phyloP scores from a whole-genome alignment of 2,797 vertebrate genomes.

The Spinus pinus region DNA sequence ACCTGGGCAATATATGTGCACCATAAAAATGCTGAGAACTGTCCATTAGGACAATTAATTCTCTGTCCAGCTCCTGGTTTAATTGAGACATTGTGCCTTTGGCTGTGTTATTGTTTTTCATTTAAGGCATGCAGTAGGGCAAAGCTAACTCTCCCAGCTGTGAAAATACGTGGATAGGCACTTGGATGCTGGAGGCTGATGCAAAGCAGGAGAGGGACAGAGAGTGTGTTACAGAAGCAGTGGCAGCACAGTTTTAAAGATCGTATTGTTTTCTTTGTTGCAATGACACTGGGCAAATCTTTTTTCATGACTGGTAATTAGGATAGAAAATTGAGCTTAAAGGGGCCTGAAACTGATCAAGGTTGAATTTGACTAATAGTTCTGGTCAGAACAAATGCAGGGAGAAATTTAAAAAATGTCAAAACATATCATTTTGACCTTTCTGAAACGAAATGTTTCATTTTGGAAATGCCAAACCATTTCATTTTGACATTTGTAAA shows the following conservation, averaged over 20 bases:
- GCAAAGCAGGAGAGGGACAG: neutral
- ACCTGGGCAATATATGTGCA: neutral
- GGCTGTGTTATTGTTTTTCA: neutral
- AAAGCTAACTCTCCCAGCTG: neutral
- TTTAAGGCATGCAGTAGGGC: neutral
- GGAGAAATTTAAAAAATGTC: slow-evolving; percentile 38
- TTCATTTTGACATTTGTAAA: slow-evolving; percentile 63
- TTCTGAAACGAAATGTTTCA: slow-evolving; percentile 53
- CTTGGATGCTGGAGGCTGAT: neutral
- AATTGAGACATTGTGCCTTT: slow-evolving; percentile 24
- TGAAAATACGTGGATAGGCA: neutral
- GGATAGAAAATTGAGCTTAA: slow-evolving; percentile 11
- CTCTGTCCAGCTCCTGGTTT: slow-evolving; percentile 1
- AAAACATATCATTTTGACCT: slow-evolving; percentile 63
- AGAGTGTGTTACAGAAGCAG: neutral
- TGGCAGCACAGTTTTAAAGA: neutral
- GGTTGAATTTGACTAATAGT: slow-evolving; percentile 54
- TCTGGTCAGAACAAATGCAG: neutral
- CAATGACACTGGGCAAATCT: neutral
- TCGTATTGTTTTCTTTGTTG: neutral
- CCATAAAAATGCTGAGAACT: slow-evolving; percentile 21
- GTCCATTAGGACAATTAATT: slow-evolving; percentile 38
- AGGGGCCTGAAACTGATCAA: neutral
- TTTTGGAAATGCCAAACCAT: slow-evolving; percentile 58
- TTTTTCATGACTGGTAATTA: neutral